Base-by-base conservation (phyloP, 2,888 invertebrate species). In the Macropis europaea region DNA sequence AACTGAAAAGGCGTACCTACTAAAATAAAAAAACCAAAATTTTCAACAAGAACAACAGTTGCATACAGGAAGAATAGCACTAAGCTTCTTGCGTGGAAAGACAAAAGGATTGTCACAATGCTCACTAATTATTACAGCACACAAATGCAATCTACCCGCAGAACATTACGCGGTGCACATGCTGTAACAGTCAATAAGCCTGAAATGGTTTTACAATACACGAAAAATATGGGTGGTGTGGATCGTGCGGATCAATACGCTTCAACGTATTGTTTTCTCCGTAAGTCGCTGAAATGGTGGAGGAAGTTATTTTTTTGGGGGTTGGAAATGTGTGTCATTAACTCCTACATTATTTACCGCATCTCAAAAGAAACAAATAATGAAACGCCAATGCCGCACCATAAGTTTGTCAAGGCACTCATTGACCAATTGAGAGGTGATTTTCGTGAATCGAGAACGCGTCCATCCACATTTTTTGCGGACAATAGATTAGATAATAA, bases 251-350 rank as follows among this genome's bases (percentile, higher is more conserved):
- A n/a, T n/a, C n/a, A n/a, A n/a, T n/a, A n/a, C n/a, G n/a, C n/a
- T n/a, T n/a, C n/a, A n/a, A n/a, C n/a, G n/a, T n/a, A n/a, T n/a
- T n/a, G n/a, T n/a, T n/a, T n/a, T n/a, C n/a, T n/a, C n/a, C n/a
- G n/a, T n/a, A n/a, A n/a, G n/a, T n/a, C n/a, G n/a, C n/a, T n/a
- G n/a, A n/a, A 84, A 71, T 83, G 83, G 81, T 79, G 82, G 82
- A 53, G 79, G 32, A 83, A 81, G 45, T 48, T 82, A 26, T 82
- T 82, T 69, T 81, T 83, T 63, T 77, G 77, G 77, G 81, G 77
- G 15, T 34, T 81, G 54, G 76, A 82, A 70, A 69, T 76, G 24
- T 73, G 38, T 19, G 32, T 53, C 2, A 70, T 75, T 0, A 82
- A 81, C 52, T 60, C 75, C 19, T 82, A 75, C 61, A 77, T 79